Evolutionary conservation across 2,888 invertebrate species (phyloP), one percentile per base, ranked within the genome.

Genomic region (Cantharis lateralis): DNA sequence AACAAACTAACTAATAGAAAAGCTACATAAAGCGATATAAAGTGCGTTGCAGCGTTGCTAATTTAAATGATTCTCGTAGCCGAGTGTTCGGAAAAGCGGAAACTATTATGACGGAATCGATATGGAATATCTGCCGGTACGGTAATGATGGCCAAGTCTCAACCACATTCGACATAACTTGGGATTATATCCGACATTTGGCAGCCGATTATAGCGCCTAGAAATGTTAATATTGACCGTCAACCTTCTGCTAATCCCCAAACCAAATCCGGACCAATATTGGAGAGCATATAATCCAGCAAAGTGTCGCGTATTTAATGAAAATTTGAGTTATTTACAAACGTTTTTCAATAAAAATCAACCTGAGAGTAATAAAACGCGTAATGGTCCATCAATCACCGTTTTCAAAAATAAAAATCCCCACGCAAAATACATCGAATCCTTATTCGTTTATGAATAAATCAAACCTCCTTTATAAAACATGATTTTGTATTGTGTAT

Each of bases 151-250:
- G 77, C 78, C 76, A 78, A 80, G 79, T 78, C 80, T 78, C 78
- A 70, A 84, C 84, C 83, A 81, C 84, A 84, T 81, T 81, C 84
- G 85, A 85, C 85, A 86, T 86, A 86, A 86, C 84, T 86, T 82
- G 79, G 85, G 86, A 85, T 86, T 86, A 86, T 82, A 84, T 81
- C 82, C 82, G 85, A 85, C 85, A 83, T 86, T 86, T 84, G 84
- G 84, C 85, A 84, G 84, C 83, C 84, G 85, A 84, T 85, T 85
- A 85, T 86, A 85, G 86, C 86, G 85, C 85, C 85, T 84, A 84
- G 85, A 85, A 87, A 86, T 85, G 87, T 86, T 86, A 86, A 87
- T 87, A 87, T 86, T 87, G 86, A 86, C 86, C 84, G 84, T 83
- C 84, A 83, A 71, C 66, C 75, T 79, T 71, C 11, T 73, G 48